Base-by-base conservation (phyloP, 2,888 invertebrate species). In the Smittia sp. region DNA sequence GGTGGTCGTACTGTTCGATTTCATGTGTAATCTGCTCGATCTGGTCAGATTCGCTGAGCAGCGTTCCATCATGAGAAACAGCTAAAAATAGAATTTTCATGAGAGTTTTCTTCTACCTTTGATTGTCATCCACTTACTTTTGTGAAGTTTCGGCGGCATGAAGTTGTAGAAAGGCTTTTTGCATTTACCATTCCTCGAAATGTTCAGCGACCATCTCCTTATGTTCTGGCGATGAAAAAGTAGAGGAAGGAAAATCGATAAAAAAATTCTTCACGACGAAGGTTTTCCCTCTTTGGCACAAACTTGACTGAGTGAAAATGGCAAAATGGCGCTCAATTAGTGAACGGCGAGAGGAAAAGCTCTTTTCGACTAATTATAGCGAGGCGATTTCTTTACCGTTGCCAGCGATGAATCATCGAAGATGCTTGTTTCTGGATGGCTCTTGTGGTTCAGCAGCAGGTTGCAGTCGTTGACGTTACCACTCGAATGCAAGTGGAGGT, bases 1-100 rank as follows among this genome's bases (percentile, higher is more conserved):
- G 83, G 39, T 84, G 82, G 32, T 84, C 83, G 76, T 89, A 87
- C 78, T 86, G 85, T 78, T 88, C 88, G 84, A 91, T 85, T 81
- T 87, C 87, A 41, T 85, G 83, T 6, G 88, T 87, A 76, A 90
- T 89, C 76, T 85, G 83, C 73, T 86, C 84, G 0, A 88, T 88
- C 78, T 87, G 72, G 62, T 72, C 72, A 3, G 52, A 27, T 24
- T 72, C 72, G 24, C 72, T 72, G 20, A 72, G 65, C 25, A 73
- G 22, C 11, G 22, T 72, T 62, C 63, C 73, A 73, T 63, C 63
- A 1, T 46, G 46, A n/a, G 72, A 63, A 3, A 65, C 27, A 22
- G 73, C 65, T 73, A 73, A 65, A 73, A 73, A 65, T 65, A 63
- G 65, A 46, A 22, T 22, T 22, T 46, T 46, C n/a, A 41, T 32